phyloP scores from a whole-genome alignment of 92 coral and sea anemone genomes.

The Bergia sp. region DNA sequence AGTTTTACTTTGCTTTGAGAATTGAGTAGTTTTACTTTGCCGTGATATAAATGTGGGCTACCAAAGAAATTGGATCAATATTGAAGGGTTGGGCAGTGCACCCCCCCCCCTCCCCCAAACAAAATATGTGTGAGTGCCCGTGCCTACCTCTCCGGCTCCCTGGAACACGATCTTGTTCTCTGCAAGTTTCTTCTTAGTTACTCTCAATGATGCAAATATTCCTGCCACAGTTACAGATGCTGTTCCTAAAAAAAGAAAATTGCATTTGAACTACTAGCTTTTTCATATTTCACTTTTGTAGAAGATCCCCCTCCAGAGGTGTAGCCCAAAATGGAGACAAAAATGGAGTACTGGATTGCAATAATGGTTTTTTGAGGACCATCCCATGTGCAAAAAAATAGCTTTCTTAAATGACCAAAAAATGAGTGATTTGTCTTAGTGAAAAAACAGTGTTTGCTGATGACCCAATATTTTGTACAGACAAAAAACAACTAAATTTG shows the following conservation, averaged over 20 bases:
- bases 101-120: too few relatives aligned
- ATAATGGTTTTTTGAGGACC: too few relatives aligned
- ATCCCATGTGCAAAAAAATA: too few relatives aligned
- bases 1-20: too few relatives aligned
- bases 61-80: too few relatives aligned
- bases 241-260: slow-evolving; percentile 64
- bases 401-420: too few relatives aligned
- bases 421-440: too few relatives aligned
- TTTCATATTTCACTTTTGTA: background rate
- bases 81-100: too few relatives aligned
- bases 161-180: slow-evolving; percentile 91
- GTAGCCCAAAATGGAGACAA: background rate
- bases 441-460: background rate
- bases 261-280: background rate
- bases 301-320: background rate
- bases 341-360: background rate
- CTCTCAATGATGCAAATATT: slow-evolving; percentile 80
- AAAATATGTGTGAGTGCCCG: background rate
- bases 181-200: slow-evolving; percentile 78
- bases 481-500: too few relatives aligned
- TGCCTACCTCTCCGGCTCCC: slow-evolving; percentile 95
- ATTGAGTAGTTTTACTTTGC: too few relatives aligned
- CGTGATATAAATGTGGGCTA: too few relatives aligned
- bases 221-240: slow-evolving; percentile 98
- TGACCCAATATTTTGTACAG: background rate